Percentiles rank a stretch among this genome's conserved stretches.
phyloP scores from a whole-genome alignment of 2,113 vertebrate species.

The Chionis minor region DNA sequence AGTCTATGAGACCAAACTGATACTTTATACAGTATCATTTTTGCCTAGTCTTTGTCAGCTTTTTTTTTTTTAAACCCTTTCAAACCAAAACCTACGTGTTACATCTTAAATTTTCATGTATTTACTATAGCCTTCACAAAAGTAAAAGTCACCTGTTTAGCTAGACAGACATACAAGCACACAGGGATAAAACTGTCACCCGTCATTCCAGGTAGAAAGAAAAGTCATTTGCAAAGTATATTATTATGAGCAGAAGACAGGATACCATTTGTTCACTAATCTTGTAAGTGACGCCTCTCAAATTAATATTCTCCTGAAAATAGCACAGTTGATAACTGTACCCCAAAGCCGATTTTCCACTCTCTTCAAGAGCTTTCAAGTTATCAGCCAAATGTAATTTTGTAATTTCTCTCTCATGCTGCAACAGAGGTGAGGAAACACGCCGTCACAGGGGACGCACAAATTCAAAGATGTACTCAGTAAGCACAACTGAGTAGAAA shows the following conservation, averaged over 20 bases:
- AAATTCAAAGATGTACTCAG: rapidly evolving
- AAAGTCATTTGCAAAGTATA: not conserved
- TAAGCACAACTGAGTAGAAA: not conserved
- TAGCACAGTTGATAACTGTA: not conserved
- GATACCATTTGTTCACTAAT: not conserved
- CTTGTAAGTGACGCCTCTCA: not conserved
- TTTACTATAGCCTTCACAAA: not conserved
- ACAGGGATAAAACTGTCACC: not conserved
- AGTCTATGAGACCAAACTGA: not conserved
- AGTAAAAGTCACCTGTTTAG: not conserved
- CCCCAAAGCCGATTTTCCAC: not conserved
- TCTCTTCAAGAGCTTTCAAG: not conserved
- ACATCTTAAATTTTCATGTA: not conserved
- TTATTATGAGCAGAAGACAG: not conserved
- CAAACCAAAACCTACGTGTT: not conserved
- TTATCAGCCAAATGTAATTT: not conserved
- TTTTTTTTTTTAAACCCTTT: not conserved
- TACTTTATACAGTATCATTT: not conserved
- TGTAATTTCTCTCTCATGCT: not conserved
- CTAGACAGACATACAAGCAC: not conserved
- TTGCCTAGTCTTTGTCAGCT: not conserved
- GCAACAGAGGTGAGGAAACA: not conserved
- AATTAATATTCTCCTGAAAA: not conserved
- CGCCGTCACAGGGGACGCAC: not conserved
- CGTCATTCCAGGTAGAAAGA: not conserved